Percentiles rank a stretch among this genome's conserved stretches.
Conservation (phyloP, 2,888 invertebrate genomes). For the Coelogynopora nodosa region DNA sequence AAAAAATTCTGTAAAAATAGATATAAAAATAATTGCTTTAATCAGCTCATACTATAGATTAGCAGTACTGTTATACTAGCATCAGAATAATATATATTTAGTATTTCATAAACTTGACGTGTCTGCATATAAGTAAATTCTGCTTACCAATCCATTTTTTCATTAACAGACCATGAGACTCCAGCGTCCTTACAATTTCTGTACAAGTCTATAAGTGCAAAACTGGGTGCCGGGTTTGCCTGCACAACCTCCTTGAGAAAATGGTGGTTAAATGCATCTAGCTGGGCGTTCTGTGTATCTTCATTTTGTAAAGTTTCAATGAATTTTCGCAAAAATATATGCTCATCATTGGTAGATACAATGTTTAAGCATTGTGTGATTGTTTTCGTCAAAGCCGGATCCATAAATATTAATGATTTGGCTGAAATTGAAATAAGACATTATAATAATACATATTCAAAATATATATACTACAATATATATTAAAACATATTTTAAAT, state of each 20-base stretch:
- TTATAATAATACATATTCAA: not conserved
- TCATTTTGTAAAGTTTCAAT: not conserved
- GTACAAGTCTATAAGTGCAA: not conserved
- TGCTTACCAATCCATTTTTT: conserved; percentile 33
- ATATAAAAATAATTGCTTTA: too few species aligned
- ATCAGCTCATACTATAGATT: too few species aligned
- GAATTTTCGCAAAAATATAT: not conserved
- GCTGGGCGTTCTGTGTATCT: not conserved
- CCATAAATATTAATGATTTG: not conserved
- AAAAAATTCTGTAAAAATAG: not conserved
- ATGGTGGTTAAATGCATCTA: conserved; percentile 13
- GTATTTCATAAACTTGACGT: too few species aligned
- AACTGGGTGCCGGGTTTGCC: not conserved
- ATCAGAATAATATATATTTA: too few species aligned
- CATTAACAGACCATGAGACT: conserved; percentile 25
- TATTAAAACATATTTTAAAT: too few species aligned
- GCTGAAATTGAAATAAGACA: not conserved
- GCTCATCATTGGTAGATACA: not conserved
- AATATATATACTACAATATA: not conserved
- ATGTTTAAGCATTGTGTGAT: not conserved
- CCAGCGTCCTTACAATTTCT: not conserved
- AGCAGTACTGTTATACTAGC: too few species aligned
- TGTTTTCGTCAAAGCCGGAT: not conserved
- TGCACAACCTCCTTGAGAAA: conserved; percentile 12
- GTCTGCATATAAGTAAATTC: not conserved